These are phyloP conservation scores for Macropis europaea DNA, from an alignment of 2,888 invertebrate species.

Conservation along the genomic window DNA sequence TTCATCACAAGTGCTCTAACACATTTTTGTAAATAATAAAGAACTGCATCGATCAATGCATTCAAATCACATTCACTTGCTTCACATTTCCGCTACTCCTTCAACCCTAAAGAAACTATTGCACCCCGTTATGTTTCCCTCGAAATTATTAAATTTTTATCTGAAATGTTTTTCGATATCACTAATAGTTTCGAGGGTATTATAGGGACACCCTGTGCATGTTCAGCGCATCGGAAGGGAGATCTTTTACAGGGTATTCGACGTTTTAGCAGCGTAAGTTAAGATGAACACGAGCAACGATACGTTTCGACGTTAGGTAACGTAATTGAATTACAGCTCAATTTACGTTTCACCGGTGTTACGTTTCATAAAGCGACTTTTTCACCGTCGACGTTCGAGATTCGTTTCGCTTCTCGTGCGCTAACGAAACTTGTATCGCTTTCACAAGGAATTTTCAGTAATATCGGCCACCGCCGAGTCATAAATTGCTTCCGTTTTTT, in stretches of 20 bases:
- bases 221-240: background rate
- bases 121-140: no score
- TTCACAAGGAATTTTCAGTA: constrained; percentile 9
- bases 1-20: no score
- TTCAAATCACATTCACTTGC: no score
- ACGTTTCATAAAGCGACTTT: constrained; percentile 11
- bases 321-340: constrained; percentile 26
- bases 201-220: no score
- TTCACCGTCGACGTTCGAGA: background rate
- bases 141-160: no score
- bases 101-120: no score
- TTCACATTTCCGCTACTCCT: no score
- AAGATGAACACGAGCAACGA: background rate
- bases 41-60: no score
- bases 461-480: background rate
- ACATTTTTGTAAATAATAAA: no score
- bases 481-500: no score
- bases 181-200: no score
- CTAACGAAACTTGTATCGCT: constrained; percentile 17
- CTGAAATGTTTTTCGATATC: no score
- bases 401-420: constrained; percentile 7
- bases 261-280: background rate
- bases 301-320: background rate
- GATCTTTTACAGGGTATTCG: background rate
- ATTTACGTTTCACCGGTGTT: constrained; percentile 12